Base-by-base conservation (phyloP, 2,888 invertebrate species). In the Himalopsyche japonica region DNA sequence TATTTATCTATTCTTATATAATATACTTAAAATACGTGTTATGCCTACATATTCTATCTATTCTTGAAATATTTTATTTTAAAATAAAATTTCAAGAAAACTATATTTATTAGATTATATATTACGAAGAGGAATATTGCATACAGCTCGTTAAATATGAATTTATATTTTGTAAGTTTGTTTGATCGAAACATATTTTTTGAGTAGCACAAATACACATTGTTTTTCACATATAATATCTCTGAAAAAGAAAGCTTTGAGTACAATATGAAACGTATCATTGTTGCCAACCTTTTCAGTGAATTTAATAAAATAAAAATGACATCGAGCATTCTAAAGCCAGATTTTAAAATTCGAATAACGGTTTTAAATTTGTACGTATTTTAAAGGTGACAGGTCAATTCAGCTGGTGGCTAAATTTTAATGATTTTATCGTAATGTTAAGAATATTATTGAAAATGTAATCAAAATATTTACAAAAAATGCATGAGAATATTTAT, bases 1-100 rank as follows among this genome's bases (percentile, higher is more conserved):
- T 85, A 88, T 82, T 85, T 84, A 64, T 87, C 85, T 87, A 88
- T 86, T 86, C 86, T 88, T 87, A 43, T 43, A 87, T 88, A 88
- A 12, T 81, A 70, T 70, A 27, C 20, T 57, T 20, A 57, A 57
- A 70, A 70, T 70, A 70, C 30, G 5, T 70, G 70, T 70, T 70
- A 70, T 70, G 70, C 70, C 70, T 70, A 70, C 70, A 70, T 70
- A 70, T 70, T 70, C 12, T 70, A 70, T 70, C 27, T 70, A 70
- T 70, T 64, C 70, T 70, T 70, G 70, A 70, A 70, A 30, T 24
- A 57, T 70, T 27, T 70, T 70, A 12, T 30, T 70, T 70, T 70
- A 70, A 70, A 27, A 27, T 70, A 70, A 70, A 10, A 70, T 30
- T 6, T 70, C 70, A 70, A 70, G 12, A 70, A 27, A 70, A 27